Conservation (phyloP, 2,113 vertebrate genomes). For the Neolamprologus longior region DNA sequence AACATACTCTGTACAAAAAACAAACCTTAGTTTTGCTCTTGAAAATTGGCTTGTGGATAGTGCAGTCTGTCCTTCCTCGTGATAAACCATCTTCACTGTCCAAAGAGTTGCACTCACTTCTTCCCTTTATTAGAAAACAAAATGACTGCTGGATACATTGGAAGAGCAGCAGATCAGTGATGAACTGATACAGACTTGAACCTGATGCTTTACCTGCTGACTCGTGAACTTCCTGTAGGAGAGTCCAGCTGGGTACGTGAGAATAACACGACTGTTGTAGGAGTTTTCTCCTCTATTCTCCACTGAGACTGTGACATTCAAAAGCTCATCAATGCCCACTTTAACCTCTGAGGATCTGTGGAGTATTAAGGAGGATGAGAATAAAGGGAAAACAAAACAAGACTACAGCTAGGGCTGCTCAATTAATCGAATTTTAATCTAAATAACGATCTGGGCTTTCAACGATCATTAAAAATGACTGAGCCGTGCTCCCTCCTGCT, state of each 20-base stretch:
- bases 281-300: rapidly evolving
- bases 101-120: rapidly evolving
- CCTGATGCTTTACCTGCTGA: not conserved
- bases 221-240: not conserved
- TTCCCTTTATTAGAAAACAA: not conserved
- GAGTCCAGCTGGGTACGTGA: not conserved
- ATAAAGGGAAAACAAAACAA: not conserved
- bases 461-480: too few relatives aligned
- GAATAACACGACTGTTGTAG: not conserved
- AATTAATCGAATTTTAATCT: too few relatives aligned
- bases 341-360: not conserved
- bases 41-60: not conserved
- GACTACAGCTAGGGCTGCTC: not conserved
- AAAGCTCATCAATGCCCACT: not conserved
- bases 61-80: not conserved
- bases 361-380: rapidly evolving
- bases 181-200: not conserved
- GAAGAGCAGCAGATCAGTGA: not conserved
- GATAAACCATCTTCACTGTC: not conserved
- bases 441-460: too few relatives aligned
- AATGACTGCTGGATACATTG: rapidly evolving
- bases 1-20: not conserved
- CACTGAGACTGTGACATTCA: not conserved
- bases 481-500: too few relatives aligned
- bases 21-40: not conserved